Evolutionary conservation across 2,797 vertebrate genomes (phyloP).

Genomic region (Anisognathus igniventris): DNA sequence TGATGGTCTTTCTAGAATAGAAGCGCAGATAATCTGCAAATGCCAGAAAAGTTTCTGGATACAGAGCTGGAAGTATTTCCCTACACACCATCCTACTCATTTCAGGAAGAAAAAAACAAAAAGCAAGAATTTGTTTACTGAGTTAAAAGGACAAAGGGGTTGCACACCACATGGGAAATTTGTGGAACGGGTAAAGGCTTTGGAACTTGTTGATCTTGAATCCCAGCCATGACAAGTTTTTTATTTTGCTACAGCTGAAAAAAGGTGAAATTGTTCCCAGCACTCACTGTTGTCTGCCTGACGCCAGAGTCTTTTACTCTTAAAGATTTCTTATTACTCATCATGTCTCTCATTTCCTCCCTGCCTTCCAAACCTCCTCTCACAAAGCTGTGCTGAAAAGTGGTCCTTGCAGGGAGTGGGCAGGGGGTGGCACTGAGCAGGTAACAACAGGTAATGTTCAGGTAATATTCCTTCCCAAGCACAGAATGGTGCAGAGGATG

Average conservation of each 20-base stretch:
- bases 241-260: background rate
- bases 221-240: background rate
- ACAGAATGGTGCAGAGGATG: background rate
- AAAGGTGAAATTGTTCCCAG: background rate
- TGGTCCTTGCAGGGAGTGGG: background rate
- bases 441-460: background rate
- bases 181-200: background rate
- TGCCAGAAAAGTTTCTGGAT: background rate
- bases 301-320: background rate
- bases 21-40: background rate
- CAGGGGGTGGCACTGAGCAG: background rate
- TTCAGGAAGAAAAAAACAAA: background rate
- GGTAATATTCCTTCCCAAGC: background rate
- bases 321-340: background rate
- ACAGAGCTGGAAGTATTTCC: background rate
- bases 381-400: background rate
- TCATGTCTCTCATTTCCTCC: background rate
- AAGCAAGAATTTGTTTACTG: background rate
- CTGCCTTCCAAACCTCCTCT: background rate
- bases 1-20: background rate
- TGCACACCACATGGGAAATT: background rate
- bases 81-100: fast-evolving
- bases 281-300: background rate
- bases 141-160: background rate
- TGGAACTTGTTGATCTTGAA: background rate